Evolutionary conservation across 2,797 vertebrate genomes (phyloP).

Genomic region (Silurus aristotelis): DNA sequence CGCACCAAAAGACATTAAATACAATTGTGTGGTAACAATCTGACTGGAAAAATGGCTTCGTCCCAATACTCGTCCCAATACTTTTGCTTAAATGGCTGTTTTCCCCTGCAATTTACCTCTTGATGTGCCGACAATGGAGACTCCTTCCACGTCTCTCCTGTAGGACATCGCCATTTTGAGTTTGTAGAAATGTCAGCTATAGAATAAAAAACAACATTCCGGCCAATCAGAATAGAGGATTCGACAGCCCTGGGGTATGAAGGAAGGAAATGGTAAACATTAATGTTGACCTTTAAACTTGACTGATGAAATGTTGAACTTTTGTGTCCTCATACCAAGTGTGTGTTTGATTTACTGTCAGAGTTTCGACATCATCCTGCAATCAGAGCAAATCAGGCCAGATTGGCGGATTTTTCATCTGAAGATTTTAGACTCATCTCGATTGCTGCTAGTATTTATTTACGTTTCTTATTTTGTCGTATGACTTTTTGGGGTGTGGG

Average conservation of each 20-base stretch:
- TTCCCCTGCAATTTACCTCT: no score
- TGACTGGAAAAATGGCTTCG: no score
- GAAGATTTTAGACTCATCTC: no score
- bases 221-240: slow-evolving; percentile 10
- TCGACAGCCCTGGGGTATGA: neutral
- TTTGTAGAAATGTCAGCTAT: neutral
- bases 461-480: no score
- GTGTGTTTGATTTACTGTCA: neutral
- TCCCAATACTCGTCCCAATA: no score
- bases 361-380: slow-evolving; percentile 13
- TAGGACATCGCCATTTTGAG: no score
- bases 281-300: neutral
- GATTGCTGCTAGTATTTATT: neutral
- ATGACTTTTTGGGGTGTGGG: no score
- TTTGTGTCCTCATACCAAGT: neutral
- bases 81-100: no score
- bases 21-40: no score
- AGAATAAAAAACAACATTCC: neutral
- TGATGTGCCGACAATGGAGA: neutral
- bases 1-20: no score
- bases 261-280: neutral
- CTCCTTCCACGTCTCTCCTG: neutral
- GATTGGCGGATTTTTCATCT: no score
- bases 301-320: slow-evolving; percentile 4
- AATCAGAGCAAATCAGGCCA: neutral